Percentiles rank a stretch among this genome's conserved stretches.
phyloP scores from a whole-genome alignment of 2,113 vertebrate species.

The Actenoides hombroni region DNA sequence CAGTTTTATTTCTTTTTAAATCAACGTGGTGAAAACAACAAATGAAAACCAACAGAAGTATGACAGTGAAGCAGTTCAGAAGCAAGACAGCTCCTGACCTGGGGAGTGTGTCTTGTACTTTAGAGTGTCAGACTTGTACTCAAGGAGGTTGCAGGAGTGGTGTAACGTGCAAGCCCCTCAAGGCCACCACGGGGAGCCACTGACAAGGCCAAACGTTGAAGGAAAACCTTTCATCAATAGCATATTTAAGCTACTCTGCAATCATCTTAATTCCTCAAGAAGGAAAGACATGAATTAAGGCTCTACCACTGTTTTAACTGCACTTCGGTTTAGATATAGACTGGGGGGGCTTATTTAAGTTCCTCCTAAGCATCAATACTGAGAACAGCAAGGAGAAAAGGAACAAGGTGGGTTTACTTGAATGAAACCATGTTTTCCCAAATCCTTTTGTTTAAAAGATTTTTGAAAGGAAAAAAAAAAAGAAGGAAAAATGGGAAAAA shows the following conservation, averaged over 20 bases:
- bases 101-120: neutral
- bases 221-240: neutral
- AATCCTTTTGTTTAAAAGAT: neutral
- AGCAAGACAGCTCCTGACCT: neutral
- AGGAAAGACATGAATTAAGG: neutral
- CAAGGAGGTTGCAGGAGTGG: neutral
- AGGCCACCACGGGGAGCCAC: neutral
- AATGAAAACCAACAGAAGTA: neutral
- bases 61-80: neutral
- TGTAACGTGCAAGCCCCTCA: fast-evolving
- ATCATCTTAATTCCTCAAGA: neutral
- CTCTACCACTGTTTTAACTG: neutral
- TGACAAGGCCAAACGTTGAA: neutral
- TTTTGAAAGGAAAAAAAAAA: neutral
- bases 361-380: neutral
- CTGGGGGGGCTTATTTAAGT: neutral
- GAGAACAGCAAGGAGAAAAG: neutral
- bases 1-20: neutral
- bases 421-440: neutral
- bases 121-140: neutral
- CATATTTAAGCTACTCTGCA: neutral
- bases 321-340: neutral
- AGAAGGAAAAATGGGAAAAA: neutral
- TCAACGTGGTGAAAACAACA: neutral
- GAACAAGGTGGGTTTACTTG: neutral